phyloP scores from a whole-genome alignment of 2,797 vertebrate genomes.

The Leptatherina wallacei region DNA sequence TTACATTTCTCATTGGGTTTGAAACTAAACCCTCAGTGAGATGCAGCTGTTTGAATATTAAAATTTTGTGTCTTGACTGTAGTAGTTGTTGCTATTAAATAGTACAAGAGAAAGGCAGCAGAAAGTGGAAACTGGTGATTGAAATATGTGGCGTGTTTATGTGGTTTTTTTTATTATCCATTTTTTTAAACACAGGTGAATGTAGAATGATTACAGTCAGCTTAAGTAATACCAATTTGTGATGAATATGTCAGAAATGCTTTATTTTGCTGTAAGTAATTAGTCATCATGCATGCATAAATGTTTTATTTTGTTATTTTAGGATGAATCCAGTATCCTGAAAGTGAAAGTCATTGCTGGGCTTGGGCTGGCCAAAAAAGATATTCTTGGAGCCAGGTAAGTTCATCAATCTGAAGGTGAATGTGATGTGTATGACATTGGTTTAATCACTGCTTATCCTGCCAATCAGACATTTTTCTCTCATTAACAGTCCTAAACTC shows the following conservation, averaged over 20 bases:
- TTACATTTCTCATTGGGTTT: background rate
- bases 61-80: background rate
- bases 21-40: background rate
- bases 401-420: slow-evolving; percentile 14
- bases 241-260: background rate
- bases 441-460: background rate
- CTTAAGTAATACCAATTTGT: background rate
- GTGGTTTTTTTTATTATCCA: background rate
- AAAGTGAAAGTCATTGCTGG: slow-evolving; percentile 92
- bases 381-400: slow-evolving; percentile 96
- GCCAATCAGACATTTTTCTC: background rate
- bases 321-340: slow-evolving; percentile 89
- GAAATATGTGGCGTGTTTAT: background rate
- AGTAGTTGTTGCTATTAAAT: background rate
- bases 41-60: background rate
- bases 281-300: background rate
- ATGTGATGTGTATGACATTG: background rate
- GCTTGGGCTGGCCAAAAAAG: slow-evolving; percentile 95
- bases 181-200: background rate
- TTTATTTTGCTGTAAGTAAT: background rate
- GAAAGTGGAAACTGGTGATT: background rate
- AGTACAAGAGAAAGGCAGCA: background rate
- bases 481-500: background rate
- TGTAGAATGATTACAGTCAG: background rate
- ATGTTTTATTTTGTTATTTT: slow-evolving; percentile 49